Conservation (phyloP, 2,113 vertebrate species). For the Ailurus styani region DNA sequence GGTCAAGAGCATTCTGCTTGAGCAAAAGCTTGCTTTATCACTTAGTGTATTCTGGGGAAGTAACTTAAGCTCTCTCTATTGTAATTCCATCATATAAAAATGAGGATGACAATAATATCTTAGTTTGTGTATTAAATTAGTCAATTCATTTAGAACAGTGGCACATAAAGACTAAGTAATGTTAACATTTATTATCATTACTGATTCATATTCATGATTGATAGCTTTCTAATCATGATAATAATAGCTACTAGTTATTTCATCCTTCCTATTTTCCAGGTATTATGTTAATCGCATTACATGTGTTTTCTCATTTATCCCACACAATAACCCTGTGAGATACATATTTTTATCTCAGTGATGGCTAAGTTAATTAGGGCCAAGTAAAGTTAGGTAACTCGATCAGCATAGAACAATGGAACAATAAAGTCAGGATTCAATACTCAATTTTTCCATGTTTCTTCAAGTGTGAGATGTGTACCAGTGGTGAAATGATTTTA, state of each 20-base stretch:
- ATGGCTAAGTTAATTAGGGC: not conserved
- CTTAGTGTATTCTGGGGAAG: not conserved
- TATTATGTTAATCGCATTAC: not conserved
- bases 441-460: not conserved
- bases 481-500: not conserved
- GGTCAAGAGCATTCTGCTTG: not conserved
- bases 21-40: not conserved
- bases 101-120: not conserved
- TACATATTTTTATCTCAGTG: not conserved
- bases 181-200: not conserved
- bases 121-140: not conserved
- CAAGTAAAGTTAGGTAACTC: not conserved
- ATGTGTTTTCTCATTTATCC: not conserved
- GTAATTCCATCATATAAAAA: not conserved
- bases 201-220: not conserved
- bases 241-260: not conserved
- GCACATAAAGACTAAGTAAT: not conserved
- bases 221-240: not conserved
- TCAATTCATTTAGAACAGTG: not conserved
- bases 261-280: not conserved
- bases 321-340: not conserved
- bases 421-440: not conserved
- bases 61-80: not conserved
- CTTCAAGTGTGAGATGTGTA: not conserved
- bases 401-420: not conserved